These are phyloP conservation scores for Gallinago jamesoni DNA, from an alignment of 2,113 vertebrate genomes.

Conservation along the genomic window DNA sequence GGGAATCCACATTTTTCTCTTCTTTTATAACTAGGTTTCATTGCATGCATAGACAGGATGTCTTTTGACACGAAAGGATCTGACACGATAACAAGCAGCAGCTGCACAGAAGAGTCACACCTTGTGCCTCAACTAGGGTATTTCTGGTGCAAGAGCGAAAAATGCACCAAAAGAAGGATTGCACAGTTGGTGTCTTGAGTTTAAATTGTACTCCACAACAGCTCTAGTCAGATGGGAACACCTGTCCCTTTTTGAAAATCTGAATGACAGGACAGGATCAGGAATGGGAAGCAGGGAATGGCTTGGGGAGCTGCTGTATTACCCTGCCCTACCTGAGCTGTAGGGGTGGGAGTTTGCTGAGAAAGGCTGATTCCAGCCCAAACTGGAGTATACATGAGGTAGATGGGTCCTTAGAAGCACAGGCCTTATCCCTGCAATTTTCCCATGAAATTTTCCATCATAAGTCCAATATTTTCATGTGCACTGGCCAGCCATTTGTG, in stretches of 20 bases:
- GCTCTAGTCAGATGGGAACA: background rate
- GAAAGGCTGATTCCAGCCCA: background rate
- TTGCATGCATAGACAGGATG: background rate
- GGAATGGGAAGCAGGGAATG: background rate
- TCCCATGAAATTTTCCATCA: background rate
- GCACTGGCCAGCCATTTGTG: background rate
- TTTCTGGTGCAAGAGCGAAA: background rate
- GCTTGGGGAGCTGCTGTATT: background rate
- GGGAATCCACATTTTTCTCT: background rate
- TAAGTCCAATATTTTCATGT: background rate
- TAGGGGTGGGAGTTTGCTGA: background rate
- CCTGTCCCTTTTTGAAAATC: background rate
- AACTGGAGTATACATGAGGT: background rate
- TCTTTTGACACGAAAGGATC: background rate
- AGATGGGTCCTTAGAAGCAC: background rate
- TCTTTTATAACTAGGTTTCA: background rate
- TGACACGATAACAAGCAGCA: background rate
- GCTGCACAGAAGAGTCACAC: background rate
- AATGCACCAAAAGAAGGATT: background rate
- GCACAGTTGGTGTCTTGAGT: background rate
- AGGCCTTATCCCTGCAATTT: background rate
- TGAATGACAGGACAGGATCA: fast-evolving
- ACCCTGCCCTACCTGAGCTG: background rate
- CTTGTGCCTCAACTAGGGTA: background rate
- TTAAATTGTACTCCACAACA: background rate